Conservation (phyloP, 1,140 invertebrate genomes). For the Ceratitis capitata region DNA sequence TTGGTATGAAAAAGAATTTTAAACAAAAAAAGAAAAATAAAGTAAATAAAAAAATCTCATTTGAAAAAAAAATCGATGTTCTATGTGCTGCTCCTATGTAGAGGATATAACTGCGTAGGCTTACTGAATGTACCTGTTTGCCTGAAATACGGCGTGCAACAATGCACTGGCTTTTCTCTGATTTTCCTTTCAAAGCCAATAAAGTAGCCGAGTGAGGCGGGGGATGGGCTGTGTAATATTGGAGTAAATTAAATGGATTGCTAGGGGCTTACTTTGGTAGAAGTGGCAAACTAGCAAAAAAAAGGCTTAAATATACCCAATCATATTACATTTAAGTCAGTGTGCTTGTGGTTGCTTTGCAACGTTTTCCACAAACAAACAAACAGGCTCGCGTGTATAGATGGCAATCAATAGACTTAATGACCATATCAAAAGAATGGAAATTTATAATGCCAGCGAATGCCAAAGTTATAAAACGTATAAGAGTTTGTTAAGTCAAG, state of each 20-base stretch:
- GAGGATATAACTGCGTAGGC: not conserved
- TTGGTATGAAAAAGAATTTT: not conserved
- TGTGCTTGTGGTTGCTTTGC: not conserved
- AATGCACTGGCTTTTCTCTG: not conserved
- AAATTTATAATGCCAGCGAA: not conserved
- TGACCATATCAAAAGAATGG: not conserved
- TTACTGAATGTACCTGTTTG: not conserved
- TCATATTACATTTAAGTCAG: too few relatives aligned
- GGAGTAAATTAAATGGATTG: slow-evolving; percentile 22
- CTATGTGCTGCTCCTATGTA: not conserved
- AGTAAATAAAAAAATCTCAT: not conserved
- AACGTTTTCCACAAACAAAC: not conserved
- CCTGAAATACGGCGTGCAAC: not conserved
- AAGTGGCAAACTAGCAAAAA: not conserved
- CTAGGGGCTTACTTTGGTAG: not conserved
- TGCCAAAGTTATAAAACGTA: not conserved
- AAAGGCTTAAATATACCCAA: not conserved
- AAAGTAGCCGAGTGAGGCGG: not conserved
- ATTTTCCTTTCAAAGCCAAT: not conserved
- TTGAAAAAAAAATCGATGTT: not conserved
- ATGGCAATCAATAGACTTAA: not conserved
- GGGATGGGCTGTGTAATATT: not conserved
- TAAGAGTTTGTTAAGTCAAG: not conserved
- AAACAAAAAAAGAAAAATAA: not conserved
- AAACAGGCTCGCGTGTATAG: not conserved